Evolutionary conservation across 2,113 vertebrate species (phyloP).

Genomic region (Neolamprologus longior): DNA sequence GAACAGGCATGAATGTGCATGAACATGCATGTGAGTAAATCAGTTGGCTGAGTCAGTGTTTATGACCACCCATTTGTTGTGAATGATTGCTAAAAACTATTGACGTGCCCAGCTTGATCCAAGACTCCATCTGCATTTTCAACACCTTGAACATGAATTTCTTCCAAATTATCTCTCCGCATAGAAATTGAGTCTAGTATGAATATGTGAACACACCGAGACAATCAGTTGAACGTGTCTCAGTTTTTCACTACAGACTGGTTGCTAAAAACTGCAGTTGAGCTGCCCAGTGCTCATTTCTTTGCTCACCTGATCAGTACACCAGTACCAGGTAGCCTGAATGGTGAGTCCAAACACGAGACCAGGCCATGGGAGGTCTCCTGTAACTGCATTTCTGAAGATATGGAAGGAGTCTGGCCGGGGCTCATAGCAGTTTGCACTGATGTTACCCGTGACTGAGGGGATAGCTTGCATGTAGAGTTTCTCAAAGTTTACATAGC

Average conservation of each 20-base stretch:
- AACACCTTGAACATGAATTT: neutral
- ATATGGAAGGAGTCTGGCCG: slow-evolving; percentile 83
- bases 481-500: slow-evolving; percentile 74
- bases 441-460: neutral
- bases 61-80: neutral
- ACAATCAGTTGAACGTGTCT: neutral
- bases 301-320: slow-evolving; percentile 88
- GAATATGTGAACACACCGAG: neutral
- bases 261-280: neutral
- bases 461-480: slow-evolving; percentile 85
- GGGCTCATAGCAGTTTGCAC: slow-evolving; percentile 73
- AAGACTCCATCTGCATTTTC: neutral
- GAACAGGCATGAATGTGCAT: neutral
- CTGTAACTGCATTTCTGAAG: slow-evolving; percentile 77
- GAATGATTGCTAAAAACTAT: neutral
- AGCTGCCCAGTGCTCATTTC: neutral
- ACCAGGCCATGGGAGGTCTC: slow-evolving; percentile 92
- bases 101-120: neutral
- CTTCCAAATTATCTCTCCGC: neutral
- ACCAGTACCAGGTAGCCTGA: slow-evolving; percentile 90
- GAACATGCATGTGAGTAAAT: neutral
- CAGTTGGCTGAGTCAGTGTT: neutral
- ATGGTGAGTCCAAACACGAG: slow-evolving; percentile 84
- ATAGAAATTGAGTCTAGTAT: neutral
- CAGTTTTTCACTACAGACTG: neutral